Conservation (phyloP, 2,797 vertebrate species). For the Sternotherus odoratus region DNA sequence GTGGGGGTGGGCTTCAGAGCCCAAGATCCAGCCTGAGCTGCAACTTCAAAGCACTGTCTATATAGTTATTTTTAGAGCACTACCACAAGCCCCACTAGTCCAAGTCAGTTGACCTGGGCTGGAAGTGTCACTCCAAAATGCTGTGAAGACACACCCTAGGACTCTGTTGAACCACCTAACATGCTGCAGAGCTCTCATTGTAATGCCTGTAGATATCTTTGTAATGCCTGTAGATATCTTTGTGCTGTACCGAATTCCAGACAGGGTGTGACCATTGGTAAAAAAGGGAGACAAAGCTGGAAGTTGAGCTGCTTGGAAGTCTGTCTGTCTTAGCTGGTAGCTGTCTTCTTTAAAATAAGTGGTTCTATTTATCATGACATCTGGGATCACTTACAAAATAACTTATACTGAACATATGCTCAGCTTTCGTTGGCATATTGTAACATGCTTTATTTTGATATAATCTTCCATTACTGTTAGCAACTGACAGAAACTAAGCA, state of each 20-base stretch:
- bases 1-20: not conserved
- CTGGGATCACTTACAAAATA: not conserved
- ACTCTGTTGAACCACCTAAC: not conserved
- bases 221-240: accelerated
- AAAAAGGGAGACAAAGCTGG: not conserved
- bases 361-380: not conserved
- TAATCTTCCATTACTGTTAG: not conserved
- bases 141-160: not conserved
- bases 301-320: not conserved
- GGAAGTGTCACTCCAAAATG: not conserved
- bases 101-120: not conserved
- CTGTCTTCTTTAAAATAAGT: accelerated
- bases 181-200: not conserved
- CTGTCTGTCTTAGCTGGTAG: not conserved
- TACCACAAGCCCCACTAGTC: not conserved
- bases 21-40: not conserved
- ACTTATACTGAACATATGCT: not conserved
- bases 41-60: not conserved
- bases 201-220: not conserved
- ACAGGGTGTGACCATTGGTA: accelerated
- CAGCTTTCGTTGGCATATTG: not conserved
- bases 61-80: not conserved
- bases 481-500: not conserved
- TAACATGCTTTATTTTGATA: not conserved
- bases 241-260: accelerated